A percentile compares a stretch with the other conserved stretches of the same genome.
phyloP scores from a whole-genome alignment of 1,140 invertebrate genomes.

The Drosophila murphyi region DNA sequence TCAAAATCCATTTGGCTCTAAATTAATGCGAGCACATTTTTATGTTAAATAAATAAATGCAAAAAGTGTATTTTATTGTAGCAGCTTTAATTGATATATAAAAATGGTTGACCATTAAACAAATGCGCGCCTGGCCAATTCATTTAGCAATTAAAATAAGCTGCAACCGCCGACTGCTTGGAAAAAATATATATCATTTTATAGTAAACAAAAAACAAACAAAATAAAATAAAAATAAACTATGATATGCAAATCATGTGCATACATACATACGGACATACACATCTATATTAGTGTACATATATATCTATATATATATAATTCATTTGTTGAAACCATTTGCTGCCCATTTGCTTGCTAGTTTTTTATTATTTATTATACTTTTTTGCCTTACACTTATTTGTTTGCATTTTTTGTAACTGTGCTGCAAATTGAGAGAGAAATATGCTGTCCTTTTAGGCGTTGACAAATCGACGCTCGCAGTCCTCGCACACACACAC shows the following conservation, averaged over 20 bases:
- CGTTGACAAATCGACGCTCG: slow-evolving; percentile 81
- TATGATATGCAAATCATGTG: slow-evolving; percentile 76
- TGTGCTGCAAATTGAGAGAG: slow-evolving; percentile 47
- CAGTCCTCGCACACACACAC: slow-evolving; percentile 35
- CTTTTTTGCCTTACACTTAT: neutral
- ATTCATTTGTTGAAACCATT: slow-evolving; percentile 79
- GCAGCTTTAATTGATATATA: slow-evolving; percentile 79
- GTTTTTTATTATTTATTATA: slow-evolving; percentile 41
- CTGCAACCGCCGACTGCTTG: slow-evolving; percentile 50
- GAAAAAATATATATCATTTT: slow-evolving; percentile 10
- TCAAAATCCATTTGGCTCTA: slow-evolving; percentile 47
- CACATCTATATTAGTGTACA: slow-evolving; percentile 3
- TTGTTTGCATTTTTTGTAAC: slow-evolving; percentile 3
- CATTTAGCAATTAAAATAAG: slow-evolving; percentile 80
- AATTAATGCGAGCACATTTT: slow-evolving; percentile 63
- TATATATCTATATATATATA: slow-evolving; percentile 61
- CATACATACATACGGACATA: slow-evolving; percentile 45
- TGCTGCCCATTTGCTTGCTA: slow-evolving; percentile 70
- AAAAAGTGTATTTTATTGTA: slow-evolving; percentile 55
- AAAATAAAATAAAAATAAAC: slow-evolving; percentile 56
- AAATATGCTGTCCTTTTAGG: slow-evolving; percentile 83
- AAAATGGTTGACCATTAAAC: slow-evolving; percentile 75
- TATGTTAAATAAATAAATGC: slow-evolving; percentile 35
- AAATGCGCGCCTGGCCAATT: slow-evolving; percentile 62
- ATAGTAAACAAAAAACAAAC: slow-evolving; percentile 1